These are phyloP conservation scores for Amiota minor DNA, from an alignment of 2,888 invertebrate genomes.

Conservation along the genomic window DNA sequence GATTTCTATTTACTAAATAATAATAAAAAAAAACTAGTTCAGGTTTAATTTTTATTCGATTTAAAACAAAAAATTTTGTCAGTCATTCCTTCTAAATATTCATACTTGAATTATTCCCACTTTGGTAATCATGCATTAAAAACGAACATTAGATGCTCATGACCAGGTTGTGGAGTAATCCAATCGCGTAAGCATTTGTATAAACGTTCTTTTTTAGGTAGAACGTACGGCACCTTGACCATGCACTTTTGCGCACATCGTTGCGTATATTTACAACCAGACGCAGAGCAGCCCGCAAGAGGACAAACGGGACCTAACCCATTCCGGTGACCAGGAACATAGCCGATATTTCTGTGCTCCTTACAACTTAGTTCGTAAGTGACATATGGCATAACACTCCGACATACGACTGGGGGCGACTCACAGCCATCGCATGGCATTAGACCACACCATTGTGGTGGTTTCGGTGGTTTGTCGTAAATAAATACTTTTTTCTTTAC, in stretches of 20 bases:
- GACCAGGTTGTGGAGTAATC: not conserved
- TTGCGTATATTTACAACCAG: not conserved
- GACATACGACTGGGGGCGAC: not conserved
- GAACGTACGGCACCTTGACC: not conserved
- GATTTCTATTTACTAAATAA: too few species aligned
- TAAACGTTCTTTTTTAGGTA: not conserved
- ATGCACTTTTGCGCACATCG: not conserved
- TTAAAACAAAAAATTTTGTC: not conserved
- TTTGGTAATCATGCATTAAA: too few species aligned
- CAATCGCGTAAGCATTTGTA: not conserved
- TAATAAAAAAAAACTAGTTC: too few species aligned
- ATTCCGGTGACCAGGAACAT: conserved; percentile 2
- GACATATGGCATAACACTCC: not conserved
- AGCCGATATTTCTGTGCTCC: conserved; percentile 8
- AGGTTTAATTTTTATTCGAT: not conserved
- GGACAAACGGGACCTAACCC: conserved; percentile 4
- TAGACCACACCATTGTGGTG: conserved; percentile 12
- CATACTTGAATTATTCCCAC: too few species aligned
- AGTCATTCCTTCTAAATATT: too few species aligned
- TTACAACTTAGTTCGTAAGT: not conserved
- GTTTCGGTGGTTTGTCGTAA: conserved; percentile 22
- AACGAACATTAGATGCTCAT: too few species aligned
- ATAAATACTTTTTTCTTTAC: conserved; percentile 3
- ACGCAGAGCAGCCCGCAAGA: not conserved
- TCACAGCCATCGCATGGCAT: not conserved